phyloP scores from a whole-genome alignment of 1,140 invertebrate species.

The Campodea augens region DNA sequence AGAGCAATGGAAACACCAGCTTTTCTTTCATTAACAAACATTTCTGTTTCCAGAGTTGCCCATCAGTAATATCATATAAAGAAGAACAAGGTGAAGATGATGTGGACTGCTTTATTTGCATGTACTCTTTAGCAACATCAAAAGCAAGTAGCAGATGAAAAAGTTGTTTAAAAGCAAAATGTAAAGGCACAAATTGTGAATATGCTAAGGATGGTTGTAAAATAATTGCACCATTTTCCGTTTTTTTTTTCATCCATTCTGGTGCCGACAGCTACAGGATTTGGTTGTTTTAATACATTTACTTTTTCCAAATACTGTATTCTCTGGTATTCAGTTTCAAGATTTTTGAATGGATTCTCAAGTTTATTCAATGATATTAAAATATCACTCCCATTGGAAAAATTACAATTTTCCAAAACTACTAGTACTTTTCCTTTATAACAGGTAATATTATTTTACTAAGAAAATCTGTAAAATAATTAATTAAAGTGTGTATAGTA shows the following conservation, averaged over 20 bases:
- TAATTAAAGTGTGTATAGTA: background rate
- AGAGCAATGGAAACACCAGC: slow-evolving; percentile 17
- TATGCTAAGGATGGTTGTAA: background rate
- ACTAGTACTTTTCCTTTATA: background rate
- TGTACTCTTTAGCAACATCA: background rate
- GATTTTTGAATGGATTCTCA: background rate
- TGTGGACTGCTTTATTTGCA: background rate
- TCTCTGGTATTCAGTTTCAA: slow-evolving; percentile 1
- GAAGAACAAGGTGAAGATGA: background rate
- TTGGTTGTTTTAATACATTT: background rate
- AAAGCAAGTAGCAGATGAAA: background rate
- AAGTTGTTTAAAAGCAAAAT: background rate
- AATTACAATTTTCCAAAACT: background rate
- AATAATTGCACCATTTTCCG: background rate
- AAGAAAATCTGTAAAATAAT: background rate
- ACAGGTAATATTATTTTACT: background rate
- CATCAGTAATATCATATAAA: slow-evolving; percentile 18
- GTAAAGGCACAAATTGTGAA: background rate
- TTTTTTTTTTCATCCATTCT: background rate
- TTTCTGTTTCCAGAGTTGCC: slow-evolving; percentile 16
- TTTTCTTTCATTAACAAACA: slow-evolving; percentile 10
- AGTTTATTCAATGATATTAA: background rate
- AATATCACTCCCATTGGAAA: background rate
- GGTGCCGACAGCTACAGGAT: background rate
- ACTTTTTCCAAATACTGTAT: background rate